Conservation (phyloP, 2,797 vertebrate species). For the Cynopterus sphinx region DNA sequence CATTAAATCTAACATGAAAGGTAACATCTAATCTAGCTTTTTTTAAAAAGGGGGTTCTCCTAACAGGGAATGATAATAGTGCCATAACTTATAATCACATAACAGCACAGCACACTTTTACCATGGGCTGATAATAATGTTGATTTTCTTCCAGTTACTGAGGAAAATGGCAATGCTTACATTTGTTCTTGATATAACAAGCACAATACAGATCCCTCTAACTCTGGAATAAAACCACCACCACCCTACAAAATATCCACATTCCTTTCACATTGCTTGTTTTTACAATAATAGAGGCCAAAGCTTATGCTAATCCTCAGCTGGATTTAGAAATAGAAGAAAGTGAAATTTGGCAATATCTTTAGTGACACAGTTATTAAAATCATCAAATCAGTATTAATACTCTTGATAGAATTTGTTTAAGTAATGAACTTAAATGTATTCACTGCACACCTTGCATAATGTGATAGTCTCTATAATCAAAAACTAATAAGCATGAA, state of each 20-base stretch:
- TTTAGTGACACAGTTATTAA: conserved; percentile 61
- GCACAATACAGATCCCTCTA: not conserved
- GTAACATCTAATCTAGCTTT: not conserved
- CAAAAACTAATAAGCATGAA: conserved; percentile 72
- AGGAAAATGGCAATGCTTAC: not conserved
- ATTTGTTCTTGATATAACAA: not conserved
- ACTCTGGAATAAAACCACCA: not conserved
- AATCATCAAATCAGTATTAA: conserved; percentile 67
- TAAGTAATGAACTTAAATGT: conserved; percentile 72
- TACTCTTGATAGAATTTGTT: conserved; percentile 48
- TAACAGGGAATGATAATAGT: not conserved
- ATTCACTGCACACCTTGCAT: conserved; percentile 54
- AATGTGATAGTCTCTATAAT: conserved; percentile 53
- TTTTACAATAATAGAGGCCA: conserved; percentile 39
- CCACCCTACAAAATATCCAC: not conserved
- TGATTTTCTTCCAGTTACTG: not conserved
- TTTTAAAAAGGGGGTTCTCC: not conserved
- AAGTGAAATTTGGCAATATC: conserved; percentile 56
- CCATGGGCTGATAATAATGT: not conserved
- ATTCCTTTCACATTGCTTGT: not conserved
- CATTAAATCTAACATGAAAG: not conserved
- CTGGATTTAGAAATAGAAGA: conserved; percentile 63
- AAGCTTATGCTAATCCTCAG: conserved; percentile 49
- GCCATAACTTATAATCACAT: not conserved
- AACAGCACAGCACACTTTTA: not conserved